phyloP scores from a whole-genome alignment of 2,113 vertebrate species.

The Oreochromis aureus region DNA sequence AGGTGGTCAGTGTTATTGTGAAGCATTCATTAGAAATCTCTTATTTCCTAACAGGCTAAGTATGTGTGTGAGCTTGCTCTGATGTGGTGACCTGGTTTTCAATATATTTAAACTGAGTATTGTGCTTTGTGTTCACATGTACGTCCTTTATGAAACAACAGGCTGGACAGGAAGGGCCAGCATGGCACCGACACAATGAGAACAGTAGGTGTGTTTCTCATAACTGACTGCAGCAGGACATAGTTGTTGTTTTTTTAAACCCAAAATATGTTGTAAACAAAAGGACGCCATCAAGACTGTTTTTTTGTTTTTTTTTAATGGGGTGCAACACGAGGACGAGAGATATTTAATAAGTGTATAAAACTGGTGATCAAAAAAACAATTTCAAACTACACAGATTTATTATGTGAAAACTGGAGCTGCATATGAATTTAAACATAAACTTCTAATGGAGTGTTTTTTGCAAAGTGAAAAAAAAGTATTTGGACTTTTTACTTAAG shows the following conservation, averaged over 20 bases:
- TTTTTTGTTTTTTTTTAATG: not conserved
- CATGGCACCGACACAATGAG: not conserved
- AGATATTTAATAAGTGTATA: not conserved
- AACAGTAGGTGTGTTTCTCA: not conserved
- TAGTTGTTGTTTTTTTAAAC: not conserved
- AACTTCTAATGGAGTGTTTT: not conserved
- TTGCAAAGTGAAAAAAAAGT: not conserved
- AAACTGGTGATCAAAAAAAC: not conserved
- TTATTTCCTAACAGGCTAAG: not conserved
- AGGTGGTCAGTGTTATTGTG: not conserved
- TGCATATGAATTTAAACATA: not conserved
- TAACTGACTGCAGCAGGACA: not conserved
- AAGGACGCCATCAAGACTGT: not conserved
- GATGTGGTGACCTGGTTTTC: not conserved
- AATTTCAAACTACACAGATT: not conserved
- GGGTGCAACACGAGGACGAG: not conserved
- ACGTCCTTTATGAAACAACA: not conserved
- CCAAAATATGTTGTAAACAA: not conserved
- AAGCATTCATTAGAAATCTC: not conserved
- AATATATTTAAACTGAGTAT: not conserved
- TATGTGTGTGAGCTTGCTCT: not conserved
- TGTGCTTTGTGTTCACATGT: not conserved
- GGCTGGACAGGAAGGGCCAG: conserved; percentile 15
- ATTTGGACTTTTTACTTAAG: not conserved
- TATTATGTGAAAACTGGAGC: not conserved